Evolutionary conservation across 1,140 invertebrate genomes (phyloP), one percentile per base, ranked within the genome.

Genomic region (Uloborus diversus): DNA sequence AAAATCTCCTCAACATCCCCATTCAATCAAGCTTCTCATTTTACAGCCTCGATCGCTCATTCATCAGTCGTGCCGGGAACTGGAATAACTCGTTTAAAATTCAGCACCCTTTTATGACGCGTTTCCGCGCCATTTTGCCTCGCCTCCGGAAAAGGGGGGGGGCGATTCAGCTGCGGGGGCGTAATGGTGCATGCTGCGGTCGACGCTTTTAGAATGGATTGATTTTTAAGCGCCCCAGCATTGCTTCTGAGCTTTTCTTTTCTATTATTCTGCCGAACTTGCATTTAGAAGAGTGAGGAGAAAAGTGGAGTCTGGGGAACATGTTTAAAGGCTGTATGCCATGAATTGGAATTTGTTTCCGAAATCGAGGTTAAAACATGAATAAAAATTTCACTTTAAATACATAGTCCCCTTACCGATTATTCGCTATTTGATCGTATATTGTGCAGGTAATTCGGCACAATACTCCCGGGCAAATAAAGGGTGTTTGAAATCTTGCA

Each of bases 71-170:
- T 17, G 30, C 30, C 51, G 64, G 42, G 20, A 27, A 17, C 27
- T 59, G 71, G 71, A 75, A 73, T 49, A 75, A 75, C 69, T 32
- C 23, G 59, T 64, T 75, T 75, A 64, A 75, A 75, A 75, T 75
- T 75, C 71, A 75, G 71, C 71, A 75, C 71, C 71, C 71, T 75
- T 75, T 75, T 27, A 35, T 64, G 59, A 75, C 71, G 35, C 59
- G 20, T 14, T 42, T 42, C 17, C 37, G 37, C 9, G 37, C 37
- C 17, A 42, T 42, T 42, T 42, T 42, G 9, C 37, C 17, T 9
- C 37, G 9, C 37, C 17, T 17, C 37, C 37, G 37, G n/a, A n/a
- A n/a, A n/a, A 42, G 37, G 37, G 9, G 37, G 37, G 9, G 17
- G 17, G 2, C 37, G 17, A 9, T 42, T 42, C 37, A 17, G 37